Base-by-base conservation (phyloP, 2,113 vertebrate species). In the Upupa epops region DNA sequence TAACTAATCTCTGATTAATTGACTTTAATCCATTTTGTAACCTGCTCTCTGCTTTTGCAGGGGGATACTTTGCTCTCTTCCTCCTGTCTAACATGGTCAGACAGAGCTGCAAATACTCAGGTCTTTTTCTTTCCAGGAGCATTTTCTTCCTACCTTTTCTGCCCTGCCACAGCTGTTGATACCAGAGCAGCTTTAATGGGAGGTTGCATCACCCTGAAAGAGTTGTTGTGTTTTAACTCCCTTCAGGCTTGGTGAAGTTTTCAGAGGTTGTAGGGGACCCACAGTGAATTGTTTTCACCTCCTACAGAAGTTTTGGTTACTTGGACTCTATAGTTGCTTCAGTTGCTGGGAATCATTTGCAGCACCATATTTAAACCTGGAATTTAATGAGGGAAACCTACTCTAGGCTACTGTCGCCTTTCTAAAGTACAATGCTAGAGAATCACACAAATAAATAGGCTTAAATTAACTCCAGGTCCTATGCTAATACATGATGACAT, bases 381-480 rank as follows among this genome's bases (percentile, higher is more conserved):
- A 75, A 81, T 88, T 95, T 93, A 58, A 61, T n/a, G 28, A 92
- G 86, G 70, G 89, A 94, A 90, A n/a, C 73, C 70, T 69, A 93
- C 77, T 70, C 69, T 15, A 10, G 86, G 55, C 70, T 94, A 83
- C 73, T 78, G 42, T 8, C 89, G 52, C 9, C 0, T 87, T 90
- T 89, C 29, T 58, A 78, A 92, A 86, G 84, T 94, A 93, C 86
- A 74, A 81, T 94, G 92, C 71, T 64, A 95, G 42, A 63, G 77
- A 92, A 90, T 86, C 77, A 82, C 52, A 64, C 75, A 91, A 93
- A 93, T 89, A 92, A 95, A 94, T 82, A 90, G 18, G 34, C 82
- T 95, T 96, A 94, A 93, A 96, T 92, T 90, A 93, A 90, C 56
- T 94, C 78, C 89, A 95, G 84, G 83, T 91, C 60, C 66, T 80